Evolutionary conservation across 2,797 vertebrate species (phyloP).

Genomic region (Sebastiscus albofasciatus): DNA sequence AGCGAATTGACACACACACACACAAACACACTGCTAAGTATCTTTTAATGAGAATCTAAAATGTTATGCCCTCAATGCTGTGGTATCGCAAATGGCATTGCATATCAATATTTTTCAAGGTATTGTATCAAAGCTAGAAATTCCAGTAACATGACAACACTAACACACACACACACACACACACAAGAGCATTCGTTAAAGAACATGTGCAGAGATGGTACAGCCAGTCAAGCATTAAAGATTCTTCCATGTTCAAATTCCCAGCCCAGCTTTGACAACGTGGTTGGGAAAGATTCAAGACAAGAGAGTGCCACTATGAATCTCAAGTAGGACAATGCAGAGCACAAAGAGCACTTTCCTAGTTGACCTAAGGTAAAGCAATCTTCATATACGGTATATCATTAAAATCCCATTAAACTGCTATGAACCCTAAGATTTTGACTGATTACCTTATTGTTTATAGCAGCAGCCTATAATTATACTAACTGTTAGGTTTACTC

Average conservation of each 20-base stretch:
- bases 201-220: not conserved
- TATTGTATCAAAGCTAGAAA: too few species aligned
- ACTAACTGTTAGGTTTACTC: not conserved
- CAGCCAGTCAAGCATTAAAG: not conserved
- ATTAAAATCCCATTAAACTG: not conserved
- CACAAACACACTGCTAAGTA: not conserved
- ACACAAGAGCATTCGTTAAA: not conserved
- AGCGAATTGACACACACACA: not conserved
- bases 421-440: not conserved
- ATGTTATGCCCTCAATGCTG: too few species aligned
- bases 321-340: not conserved
- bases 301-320: not conserved
- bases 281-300: not conserved
- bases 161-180: not conserved
- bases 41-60: too few species aligned
- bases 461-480: not conserved
- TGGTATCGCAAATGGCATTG: too few species aligned
- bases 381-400: not conserved
- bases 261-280: not conserved
- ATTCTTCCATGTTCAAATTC: not conserved
- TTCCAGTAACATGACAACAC: too few species aligned
- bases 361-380: not conserved
- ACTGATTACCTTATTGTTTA: slow-evolving; percentile 12
- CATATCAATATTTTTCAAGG: too few species aligned
- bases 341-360: not conserved